Percentiles rank a stretch among this genome's conserved stretches.
Evolutionary conservation across 2,888 invertebrate genomes (phyloP).

Genomic region (Diadegma fenestrale): DNA sequence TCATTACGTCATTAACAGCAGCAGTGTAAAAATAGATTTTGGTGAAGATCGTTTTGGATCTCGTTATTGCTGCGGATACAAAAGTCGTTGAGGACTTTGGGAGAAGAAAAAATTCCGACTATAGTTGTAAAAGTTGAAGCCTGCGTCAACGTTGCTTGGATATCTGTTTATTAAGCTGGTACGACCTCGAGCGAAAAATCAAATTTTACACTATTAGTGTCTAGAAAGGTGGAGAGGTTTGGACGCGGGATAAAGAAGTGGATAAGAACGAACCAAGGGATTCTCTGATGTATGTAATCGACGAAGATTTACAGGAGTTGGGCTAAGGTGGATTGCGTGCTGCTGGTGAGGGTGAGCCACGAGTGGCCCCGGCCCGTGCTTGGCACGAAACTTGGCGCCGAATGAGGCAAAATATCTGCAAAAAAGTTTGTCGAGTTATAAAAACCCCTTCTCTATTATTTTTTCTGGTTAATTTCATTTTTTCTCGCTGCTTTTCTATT

Average conservation of each 20-base stretch:
- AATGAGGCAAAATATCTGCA: slow-evolving; percentile 65
- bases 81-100: neutral
- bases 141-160: neutral
- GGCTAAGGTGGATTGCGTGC: slow-evolving; percentile 52
- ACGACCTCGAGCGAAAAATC: slow-evolving; percentile 49
- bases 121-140: slow-evolving; percentile 3
- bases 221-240: slow-evolving; percentile 28
- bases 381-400: slow-evolving; percentile 70
- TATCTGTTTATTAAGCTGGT: slow-evolving; percentile 13
- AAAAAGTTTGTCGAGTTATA: slow-evolving; percentile 67
- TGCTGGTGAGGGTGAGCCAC: slow-evolving; percentile 56
- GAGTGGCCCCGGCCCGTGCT: slow-evolving; percentile 65
- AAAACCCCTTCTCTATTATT: slow-evolving; percentile 5
- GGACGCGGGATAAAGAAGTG: slow-evolving; percentile 15
- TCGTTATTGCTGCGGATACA: slow-evolving; percentile 35
- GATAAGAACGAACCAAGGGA: slow-evolving; percentile 3
- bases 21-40: neutral
- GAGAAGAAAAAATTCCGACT: neutral
- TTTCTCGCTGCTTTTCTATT: neutral
- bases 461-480: slow-evolving; percentile 2
- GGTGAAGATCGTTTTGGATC: neutral
- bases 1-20: neutral
- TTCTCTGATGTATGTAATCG: slow-evolving; percentile 48
- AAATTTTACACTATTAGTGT: slow-evolving; percentile 57
- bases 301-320: slow-evolving; percentile 14